Conservation (phyloP, 1,140 invertebrate species). For the Saxidomus purpurata region DNA sequence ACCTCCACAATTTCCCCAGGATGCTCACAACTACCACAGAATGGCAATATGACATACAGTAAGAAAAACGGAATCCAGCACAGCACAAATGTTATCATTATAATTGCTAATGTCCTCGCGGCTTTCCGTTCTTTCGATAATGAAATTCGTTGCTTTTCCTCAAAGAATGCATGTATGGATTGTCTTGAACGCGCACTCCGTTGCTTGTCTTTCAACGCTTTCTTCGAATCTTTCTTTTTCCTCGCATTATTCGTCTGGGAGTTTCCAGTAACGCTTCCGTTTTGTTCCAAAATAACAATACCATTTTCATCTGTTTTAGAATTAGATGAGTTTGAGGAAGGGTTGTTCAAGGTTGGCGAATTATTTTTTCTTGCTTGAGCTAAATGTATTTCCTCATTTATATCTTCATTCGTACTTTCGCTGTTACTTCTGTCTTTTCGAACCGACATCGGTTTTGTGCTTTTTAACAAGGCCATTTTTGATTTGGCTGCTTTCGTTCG, state of each 20-base stretch:
- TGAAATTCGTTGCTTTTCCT: slow-evolving; percentile 97
- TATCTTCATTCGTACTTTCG: not conserved
- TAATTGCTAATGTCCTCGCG: slow-evolving; percentile 97
- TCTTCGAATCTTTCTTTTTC: slow-evolving; percentile 6
- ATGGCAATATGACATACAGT: slow-evolving; percentile 93
- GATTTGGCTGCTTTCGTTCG: slow-evolving; percentile 56
- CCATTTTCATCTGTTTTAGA: not conserved
- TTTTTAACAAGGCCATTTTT: slow-evolving; percentile 56
- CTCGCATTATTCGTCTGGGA: not conserved
- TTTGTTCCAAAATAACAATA: not conserved
- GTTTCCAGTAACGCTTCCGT: not conserved
- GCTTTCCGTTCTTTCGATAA: slow-evolving; percentile 97
- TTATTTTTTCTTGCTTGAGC: not conserved
- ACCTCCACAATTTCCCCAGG: slow-evolving; percentile 69
- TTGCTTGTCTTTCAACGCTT: slow-evolving; percentile 16
- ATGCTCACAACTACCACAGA: slow-evolving; percentile 89
- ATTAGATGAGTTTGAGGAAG: not conserved
- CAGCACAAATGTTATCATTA: slow-evolving; percentile 96
- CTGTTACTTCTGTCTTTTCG: not conserved
- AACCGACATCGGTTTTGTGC: not conserved
- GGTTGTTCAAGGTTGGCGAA: not conserved
- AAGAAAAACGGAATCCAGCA: slow-evolving; percentile 99
- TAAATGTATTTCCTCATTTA: not conserved
- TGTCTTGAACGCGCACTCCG: not conserved
- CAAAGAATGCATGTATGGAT: slow-evolving; percentile 88